Percentiles rank a stretch among this genome's conserved stretches.
These are phyloP conservation scores for Mus musculus DNA, from an alignment of 2,113 vertebrate species.

Conservation along the genomic window GRCm39 chrX:78895501-78896000, in stretches of 20 bases:
- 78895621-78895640: neutral
- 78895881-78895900: neutral
- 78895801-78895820: neutral
- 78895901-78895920: neutral
- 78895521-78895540: neutral
- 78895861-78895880: neutral
- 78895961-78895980: neutral
- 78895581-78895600: neutral
- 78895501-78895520: neutral
- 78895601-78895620: neutral
- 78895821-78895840: neutral
- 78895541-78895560: neutral
- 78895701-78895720: neutral
- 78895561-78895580: neutral
- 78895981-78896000: neutral
- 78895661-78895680: neutral
- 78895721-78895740: neutral
- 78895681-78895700: neutral
- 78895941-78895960: neutral
- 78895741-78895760: neutral
- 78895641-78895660: neutral
- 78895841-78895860: neutral
- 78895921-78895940: neutral
- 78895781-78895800: neutral
- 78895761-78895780: neutral